Percentiles rank a stretch among this genome's conserved stretches.
phyloP scores from a whole-genome alignment of 2,797 vertebrate species.

The Phoeniculus purpureus region DNA sequence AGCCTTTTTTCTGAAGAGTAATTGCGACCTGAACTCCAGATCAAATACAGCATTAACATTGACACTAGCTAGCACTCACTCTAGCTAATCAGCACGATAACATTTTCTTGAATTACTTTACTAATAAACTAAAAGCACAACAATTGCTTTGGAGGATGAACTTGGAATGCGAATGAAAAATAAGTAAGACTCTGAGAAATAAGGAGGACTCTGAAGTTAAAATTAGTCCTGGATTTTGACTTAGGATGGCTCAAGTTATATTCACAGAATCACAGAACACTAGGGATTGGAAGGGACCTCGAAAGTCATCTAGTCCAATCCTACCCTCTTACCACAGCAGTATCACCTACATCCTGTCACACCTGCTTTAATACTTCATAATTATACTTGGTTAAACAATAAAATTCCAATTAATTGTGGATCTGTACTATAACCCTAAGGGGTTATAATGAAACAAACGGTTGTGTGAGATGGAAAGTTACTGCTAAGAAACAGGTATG shows the following conservation, averaged over 20 bases:
- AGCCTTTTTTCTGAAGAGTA: neutral
- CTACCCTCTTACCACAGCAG: no score
- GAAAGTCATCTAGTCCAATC: no score
- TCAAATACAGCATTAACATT: neutral
- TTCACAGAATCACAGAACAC: neutral
- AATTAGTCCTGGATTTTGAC: conserved; percentile 17
- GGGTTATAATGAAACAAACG: neutral
- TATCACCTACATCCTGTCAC: no score
- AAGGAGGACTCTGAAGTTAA: neutral
- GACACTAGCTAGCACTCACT: neutral
- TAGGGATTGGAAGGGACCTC: no score
- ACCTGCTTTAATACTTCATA: conserved; percentile 9
- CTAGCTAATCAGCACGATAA: neutral
- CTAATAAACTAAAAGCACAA: neutral
- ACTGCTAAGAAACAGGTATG: conserved; percentile 18
- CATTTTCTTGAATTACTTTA: neutral
- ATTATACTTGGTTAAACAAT: neutral
- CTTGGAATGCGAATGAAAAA: neutral
- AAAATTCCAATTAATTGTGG: conserved; percentile 5
- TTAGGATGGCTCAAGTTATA: conserved; percentile 11
- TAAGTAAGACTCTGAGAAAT: neutral
- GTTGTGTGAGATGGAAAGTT: neutral
- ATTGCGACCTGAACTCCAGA: neutral
- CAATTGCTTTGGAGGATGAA: neutral
- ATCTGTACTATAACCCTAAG: conserved; percentile 24